Evolutionary conservation across 2,888 invertebrate genomes (phyloP), one percentile per base, ranked within the genome.

Genomic region (Dryadula phaetusa): DNA sequence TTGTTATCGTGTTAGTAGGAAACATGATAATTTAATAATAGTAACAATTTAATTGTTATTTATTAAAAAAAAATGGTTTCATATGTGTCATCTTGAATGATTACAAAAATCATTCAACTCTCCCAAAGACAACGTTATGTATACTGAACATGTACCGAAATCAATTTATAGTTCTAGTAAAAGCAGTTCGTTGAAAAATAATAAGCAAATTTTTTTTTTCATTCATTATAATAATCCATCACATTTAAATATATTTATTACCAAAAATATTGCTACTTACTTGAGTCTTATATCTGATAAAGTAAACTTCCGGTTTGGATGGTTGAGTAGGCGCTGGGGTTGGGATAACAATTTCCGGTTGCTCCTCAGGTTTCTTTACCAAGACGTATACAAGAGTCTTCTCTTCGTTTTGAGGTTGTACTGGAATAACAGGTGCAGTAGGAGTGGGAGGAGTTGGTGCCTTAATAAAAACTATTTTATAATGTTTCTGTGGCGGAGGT

Each of bases 301-400:
- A 97, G 94, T 97, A 97, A 63, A 97, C 97, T 92, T 97, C 97
- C 6, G 97, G 97, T 85, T 97, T 97, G 93, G 96, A 95, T 54
- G 97, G 97, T 81, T 97, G 97, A 42, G 97, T 97, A 49, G 97
- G 96, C 53, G 95, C 95, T 3, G 96, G 95, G 12, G 96, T 95
- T 1, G 97, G 97, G 74, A 97, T 94, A 52, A 95, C 94, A 70
- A 97, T 94, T 67, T 96, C 96, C 61, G 96, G 96, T 77, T 95
- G 95, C 74, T 96, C 96, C 84, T 97, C 97, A 14, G 97, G 97
- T 84, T 97, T 97, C 95, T 97, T 97, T 70, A 97, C 97, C 85
- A 97, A 87, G 61, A 97, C 97, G 88, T 97, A 97, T 70, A 97
- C 97, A 74, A 97, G 93, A 7, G 97, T 97, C 93, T 97, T 97